Base-by-base conservation (phyloP, 1,140 invertebrate genomes). In the Hyposmocoma kahamanoa region DNA sequence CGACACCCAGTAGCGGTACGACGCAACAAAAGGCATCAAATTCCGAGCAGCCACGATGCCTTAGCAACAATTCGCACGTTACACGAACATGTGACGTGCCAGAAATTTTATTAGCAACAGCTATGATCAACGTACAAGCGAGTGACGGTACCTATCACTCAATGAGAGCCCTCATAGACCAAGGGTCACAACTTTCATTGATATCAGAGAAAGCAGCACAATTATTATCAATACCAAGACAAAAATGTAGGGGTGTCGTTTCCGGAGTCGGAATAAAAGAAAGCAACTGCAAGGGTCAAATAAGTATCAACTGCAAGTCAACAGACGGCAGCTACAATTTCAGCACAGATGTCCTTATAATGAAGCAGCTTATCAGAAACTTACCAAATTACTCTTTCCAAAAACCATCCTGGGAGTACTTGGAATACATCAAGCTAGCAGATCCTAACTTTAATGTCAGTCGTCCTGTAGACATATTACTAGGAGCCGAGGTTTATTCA, bases 131-230 rank as follows among this genome's bases (percentile, higher is more conserved):
- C 0, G 24, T 48, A 6, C 32, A 43, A 11, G 22, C 46, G 45
- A 17, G 13, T 2, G 47, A 54, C 17, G 32, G 42, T 13, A 41
- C 52, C 4, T 39, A 22, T 15, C n/a, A 22, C 15, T 44, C 34
- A 22, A 42, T 53, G 32, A 22, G 52, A 22, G 52, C 47, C 32
- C 26, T 54, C 5, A 54, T 54, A 36, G 52, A 54, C 24, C 46
- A 44, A 32, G 51, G 46, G 10, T 53, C 51, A 8, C 50, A 51
- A 41, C 22, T 17, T 13, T 51, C 50, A 9, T 17, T 54, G 5
- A 54, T 54, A 17, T 45, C 32, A 10, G 52, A 54, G 34, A 54
- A 49, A 9, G 52, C 42, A 19, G 46, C 52, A 20, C 38, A 41
- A 41, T 21, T 41, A 10, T 20, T 41, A 9, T 8, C 11, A 41